These are phyloP conservation scores for Holocentrus rufus DNA, from an alignment of 2,797 vertebrate genomes.

Conservation along the genomic window DNA sequence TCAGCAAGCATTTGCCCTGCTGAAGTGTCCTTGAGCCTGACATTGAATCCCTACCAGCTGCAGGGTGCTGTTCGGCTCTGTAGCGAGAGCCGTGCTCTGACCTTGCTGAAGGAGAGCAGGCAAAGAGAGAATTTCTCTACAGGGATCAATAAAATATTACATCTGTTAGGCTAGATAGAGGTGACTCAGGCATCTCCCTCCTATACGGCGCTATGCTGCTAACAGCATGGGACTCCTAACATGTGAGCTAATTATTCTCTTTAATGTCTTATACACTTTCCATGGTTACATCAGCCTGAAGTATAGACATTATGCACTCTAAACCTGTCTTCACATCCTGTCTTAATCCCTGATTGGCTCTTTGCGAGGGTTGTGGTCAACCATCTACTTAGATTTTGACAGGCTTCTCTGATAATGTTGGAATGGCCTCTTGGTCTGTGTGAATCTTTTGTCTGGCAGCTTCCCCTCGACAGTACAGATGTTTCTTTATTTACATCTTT, in stretches of 20 bases:
- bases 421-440: background rate
- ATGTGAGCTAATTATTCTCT: background rate
- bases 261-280: background rate
- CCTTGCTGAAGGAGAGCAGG: conserved; percentile 46
- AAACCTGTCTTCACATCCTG: background rate
- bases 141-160: conserved; percentile 69
- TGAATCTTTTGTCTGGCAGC: background rate
- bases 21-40: background rate
- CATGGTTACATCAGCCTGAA: background rate
- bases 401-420: background rate
- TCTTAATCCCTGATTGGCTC: background rate
- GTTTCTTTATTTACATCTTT: background rate
- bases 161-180: conserved; percentile 51
- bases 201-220: background rate
- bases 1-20: too few species aligned
- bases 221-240: background rate
- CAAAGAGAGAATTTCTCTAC: conserved; percentile 47
- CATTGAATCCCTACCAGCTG: too few species aligned
- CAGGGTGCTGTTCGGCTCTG: conserved; percentile 14
- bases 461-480: background rate
- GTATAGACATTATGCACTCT: background rate
- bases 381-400: background rate
- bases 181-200: conserved; percentile 28
- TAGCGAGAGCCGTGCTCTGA: conserved; percentile 35
- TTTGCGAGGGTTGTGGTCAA: conserved; percentile 8